Conservation (phyloP, 2,113 vertebrate species). For the Rhynchomys soricoides region DNA sequence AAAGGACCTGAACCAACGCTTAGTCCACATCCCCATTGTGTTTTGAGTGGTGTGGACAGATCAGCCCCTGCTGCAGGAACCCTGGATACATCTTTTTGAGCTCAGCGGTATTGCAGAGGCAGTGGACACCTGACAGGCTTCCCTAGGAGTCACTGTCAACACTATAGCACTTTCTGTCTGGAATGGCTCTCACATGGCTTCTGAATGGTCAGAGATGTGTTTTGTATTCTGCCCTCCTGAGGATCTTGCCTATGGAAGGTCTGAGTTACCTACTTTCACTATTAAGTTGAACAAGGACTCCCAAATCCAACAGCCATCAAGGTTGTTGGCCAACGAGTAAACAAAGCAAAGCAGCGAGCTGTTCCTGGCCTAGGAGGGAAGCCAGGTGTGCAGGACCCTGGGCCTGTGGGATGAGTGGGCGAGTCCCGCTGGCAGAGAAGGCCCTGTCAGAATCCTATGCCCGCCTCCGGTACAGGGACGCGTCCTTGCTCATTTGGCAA, state of each 20-base stretch:
- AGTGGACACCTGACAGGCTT: background rate
- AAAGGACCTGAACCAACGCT: background rate
- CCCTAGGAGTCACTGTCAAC: fast-evolving
- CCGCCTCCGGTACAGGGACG: conserved; percentile 91
- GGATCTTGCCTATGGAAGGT: background rate
- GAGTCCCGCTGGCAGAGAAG: conserved; percentile 90
- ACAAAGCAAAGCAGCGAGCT: fast-evolving
- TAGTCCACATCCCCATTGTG: background rate
- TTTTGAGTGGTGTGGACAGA: background rate
- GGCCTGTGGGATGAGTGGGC: conserved; percentile 81
- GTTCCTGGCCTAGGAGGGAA: background rate
- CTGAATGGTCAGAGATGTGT: background rate
- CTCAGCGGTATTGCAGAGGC: background rate
- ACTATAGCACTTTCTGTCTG: fast-evolving
- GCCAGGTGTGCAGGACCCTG: fast-evolving
- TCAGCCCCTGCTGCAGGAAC: background rate
- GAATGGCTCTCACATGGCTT: background rate
- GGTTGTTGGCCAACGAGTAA: fast-evolving
- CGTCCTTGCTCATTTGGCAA: conserved; percentile 95
- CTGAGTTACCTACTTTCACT: too few species aligned
- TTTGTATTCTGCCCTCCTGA: background rate
- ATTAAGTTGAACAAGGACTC: fast-evolving
- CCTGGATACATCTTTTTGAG: fast-evolving
- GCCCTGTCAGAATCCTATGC: conserved; percentile 91
- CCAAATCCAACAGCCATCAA: background rate